Base-by-base conservation (phyloP, 2,797 vertebrate species). In the Chaetophractus vellerosus region DNA sequence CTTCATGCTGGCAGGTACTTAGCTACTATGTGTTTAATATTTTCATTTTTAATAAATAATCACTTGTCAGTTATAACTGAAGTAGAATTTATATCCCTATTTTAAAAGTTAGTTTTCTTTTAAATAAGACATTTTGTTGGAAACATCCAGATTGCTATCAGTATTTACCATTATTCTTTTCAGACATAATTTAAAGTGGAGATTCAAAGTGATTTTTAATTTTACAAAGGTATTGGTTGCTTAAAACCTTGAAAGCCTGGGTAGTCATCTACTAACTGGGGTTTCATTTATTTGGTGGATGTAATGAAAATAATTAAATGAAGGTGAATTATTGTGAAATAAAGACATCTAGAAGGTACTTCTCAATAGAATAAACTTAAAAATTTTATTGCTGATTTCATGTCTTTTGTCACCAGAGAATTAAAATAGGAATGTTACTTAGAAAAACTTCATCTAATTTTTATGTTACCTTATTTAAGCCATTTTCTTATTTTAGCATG, bases 121-220 rank as follows among this genome's bases (percentile, higher is more conserved):
- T 72, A 80, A 90, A 69, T 85, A 86, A 69, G 90, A 78, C 12
- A 31, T 31, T 31, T 12, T 74, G 16, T 74, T 76, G 69, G 66
- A 72, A 81, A 28, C n/a, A 72, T 74, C 28, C 7, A n/a, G 38
- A 76, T 64, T 57, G 63, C 68, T 69, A 0, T 63, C 72, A 91
- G n/a, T 16, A 59, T 76, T 92, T 87, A 69, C 31, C 38, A 88
- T 85, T 93, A 64, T 72, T 88, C 82, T 36, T 4, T 41, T 85
- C 8, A 18, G 0, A 11, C 84, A 9, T 69, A 81, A 52, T 64
- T 94, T 89, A 36, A n/a, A n/a, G n/a, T n/a, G n/a, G n/a, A 78
- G 11, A 91, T 48, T 90, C 33, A 75, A 79, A 83, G 26, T 76
- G 55, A 66, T 96, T 50, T 85, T 87, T 87, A 61, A 23, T 94